These are phyloP conservation scores for Hartigia nigra DNA, from an alignment of 2,888 invertebrate genomes.

Conservation along the genomic window DNA sequence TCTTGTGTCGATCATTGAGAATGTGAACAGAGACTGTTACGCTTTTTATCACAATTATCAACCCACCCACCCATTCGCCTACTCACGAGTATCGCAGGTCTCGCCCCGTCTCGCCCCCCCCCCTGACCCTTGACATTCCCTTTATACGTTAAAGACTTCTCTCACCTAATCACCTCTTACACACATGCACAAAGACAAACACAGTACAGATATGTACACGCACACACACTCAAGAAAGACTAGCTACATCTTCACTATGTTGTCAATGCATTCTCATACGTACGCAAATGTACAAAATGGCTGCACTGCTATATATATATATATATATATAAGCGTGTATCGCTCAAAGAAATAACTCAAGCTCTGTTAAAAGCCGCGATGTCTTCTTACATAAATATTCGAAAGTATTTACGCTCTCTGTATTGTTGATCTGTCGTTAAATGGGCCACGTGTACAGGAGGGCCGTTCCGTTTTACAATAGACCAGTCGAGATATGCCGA, in stretches of 20 bases:
- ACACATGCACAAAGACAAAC: not conserved
- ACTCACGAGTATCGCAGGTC: not conserved
- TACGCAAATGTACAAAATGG: slow-evolving; percentile 22
- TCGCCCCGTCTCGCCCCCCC: not conserved
- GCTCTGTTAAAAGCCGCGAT: not conserved
- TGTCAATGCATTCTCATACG: slow-evolving; percentile 17
- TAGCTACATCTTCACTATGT: slow-evolving; percentile 1
- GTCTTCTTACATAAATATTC: not conserved
- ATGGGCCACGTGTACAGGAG: not conserved
- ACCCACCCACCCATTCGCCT: not conserved
- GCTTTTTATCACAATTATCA: not conserved
- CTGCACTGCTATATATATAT: slow-evolving; percentile 26
- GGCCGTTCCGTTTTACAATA: not conserved
- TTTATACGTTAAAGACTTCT: not conserved
- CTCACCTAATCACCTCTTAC: not conserved
- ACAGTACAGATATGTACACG: not conserved
- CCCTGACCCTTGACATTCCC: not conserved
- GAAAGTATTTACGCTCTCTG: not conserved
- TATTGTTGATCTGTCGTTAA: not conserved
- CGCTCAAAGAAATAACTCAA: not conserved
- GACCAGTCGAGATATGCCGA: not conserved
- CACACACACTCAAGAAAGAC: not conserved
- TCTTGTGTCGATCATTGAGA: not conserved
- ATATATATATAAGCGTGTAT: not conserved
- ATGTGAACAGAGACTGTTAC: not conserved